These are phyloP conservation scores for Melinaea marsaeus DNA, from an alignment of 2,888 invertebrate genomes.

Conservation along the genomic window DNA sequence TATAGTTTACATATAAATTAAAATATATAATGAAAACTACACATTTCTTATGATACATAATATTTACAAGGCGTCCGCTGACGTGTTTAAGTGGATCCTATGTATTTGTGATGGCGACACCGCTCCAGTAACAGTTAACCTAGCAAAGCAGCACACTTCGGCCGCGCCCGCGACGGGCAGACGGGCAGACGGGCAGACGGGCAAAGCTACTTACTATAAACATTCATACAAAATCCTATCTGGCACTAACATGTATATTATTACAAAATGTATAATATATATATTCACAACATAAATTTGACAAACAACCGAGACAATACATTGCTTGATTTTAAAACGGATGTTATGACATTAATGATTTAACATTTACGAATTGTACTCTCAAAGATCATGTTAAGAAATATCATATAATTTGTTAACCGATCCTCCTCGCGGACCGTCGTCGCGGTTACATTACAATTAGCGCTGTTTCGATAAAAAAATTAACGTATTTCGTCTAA, in stretches of 20 bases:
- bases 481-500: constrained; percentile 1
- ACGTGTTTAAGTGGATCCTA: not conserved
- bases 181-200: constrained; percentile 12
- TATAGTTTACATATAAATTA: constrained; percentile 75
- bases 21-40: constrained; percentile 75
- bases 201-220: constrained; percentile 48
- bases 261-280: constrained; percentile 76
- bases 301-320: constrained; percentile 72
- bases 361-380: constrained; percentile 1
- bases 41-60: constrained; percentile 63
- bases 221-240: constrained; percentile 74
- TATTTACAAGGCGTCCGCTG: constrained; percentile 72
- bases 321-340: constrained; percentile 52
- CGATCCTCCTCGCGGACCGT: not conserved
- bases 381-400: not conserved
- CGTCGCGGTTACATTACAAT: not conserved
- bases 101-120: not conserved
- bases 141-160: constrained; percentile 1
- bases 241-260: constrained; percentile 75
- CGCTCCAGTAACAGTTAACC: not conserved
- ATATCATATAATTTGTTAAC: not conserved
- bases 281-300: constrained; percentile 76
- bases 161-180: constrained; percentile 2
- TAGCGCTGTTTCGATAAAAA: constrained; percentile 6
- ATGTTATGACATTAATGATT: constrained; percentile 12